A percentile compares a stretch with the other conserved stretches of the same genome.
These are phyloP conservation scores for Cydia amplana DNA, from an alignment of 1,140 invertebrate species.

Conservation along the genomic window DNA sequence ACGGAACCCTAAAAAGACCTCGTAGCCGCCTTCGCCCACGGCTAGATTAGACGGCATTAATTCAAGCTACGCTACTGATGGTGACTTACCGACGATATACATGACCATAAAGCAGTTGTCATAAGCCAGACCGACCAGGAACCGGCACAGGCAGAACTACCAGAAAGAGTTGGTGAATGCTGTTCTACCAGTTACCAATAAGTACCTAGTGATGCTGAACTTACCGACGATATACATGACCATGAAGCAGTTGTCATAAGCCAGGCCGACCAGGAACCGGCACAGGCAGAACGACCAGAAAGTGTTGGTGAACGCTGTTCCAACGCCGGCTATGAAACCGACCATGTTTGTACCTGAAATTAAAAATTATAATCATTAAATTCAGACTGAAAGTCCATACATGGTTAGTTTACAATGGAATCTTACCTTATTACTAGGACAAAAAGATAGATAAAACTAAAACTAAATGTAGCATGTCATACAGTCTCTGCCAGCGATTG, in stretches of 20 bases:
- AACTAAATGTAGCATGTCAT: no score
- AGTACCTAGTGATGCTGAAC: no score
- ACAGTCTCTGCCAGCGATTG: no score
- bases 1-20: no score
- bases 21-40: no score
- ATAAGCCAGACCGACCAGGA: constrained; percentile 91
- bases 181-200: no score
- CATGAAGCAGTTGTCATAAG: constrained; percentile 94
- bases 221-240: constrained; percentile 95
- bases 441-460: no score
- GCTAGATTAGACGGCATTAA: no score
- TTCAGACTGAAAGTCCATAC: no score
- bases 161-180: constrained; percentile 85
- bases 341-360: constrained; percentile 84
- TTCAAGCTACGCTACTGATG: no score
- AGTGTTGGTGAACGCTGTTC: constrained; percentile 84
- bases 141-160: constrained; percentile 88
- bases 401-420: no score
- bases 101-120: constrained; percentile 95
- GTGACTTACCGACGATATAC: constrained; percentile 91
- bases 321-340: constrained; percentile 87
- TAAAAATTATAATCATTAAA: no score
- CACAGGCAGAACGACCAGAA: constrained; percentile 90
- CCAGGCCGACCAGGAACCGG: constrained; percentile 90
- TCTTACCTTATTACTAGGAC: neutral